phyloP scores from a whole-genome alignment of 35 echinoderm and acorn worm species.

The Acanthaster planci region DNA sequence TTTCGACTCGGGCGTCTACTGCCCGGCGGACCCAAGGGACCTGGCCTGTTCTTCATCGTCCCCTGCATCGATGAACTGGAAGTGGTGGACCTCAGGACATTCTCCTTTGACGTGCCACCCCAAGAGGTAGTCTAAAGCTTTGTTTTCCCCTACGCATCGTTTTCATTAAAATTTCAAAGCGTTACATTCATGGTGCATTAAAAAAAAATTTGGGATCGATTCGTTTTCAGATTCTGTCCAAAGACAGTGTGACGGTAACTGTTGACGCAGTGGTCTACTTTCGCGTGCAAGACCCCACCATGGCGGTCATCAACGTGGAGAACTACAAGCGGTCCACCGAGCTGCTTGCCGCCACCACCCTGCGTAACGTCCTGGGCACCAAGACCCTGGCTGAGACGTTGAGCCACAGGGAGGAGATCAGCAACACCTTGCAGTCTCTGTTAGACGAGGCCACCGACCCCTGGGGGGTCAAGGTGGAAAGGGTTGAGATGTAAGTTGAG shows the following conservation, averaged over 20 bases:
- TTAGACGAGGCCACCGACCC: conserved; percentile 29
- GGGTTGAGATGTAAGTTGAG: conserved; percentile 31
- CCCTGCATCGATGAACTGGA: conserved; percentile 70
- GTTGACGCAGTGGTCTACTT: conserved; percentile 43
- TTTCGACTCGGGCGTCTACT: conserved; percentile 83
- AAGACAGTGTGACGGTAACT: conserved; percentile 41
- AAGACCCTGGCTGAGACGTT: conserved; percentile 29
- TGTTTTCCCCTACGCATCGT: too few relatives aligned
- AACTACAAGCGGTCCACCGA: conserved; percentile 16
- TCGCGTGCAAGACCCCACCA: conserved; percentile 3
- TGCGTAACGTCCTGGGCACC: conserved; percentile 26
- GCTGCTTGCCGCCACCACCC: conserved; percentile 36
- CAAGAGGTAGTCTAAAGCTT: conserved; percentile 44
- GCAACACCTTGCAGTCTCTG: background rate
- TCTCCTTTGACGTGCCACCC: conserved; percentile 83
- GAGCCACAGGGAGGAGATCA: conserved; percentile 8
- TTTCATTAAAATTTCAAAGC: too few relatives aligned
- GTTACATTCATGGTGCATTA: too few relatives aligned
- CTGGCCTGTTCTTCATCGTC: conserved; percentile 63
- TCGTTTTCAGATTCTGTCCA: background rate
- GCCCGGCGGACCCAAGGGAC: conserved; percentile 83
- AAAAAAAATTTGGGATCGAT: too few relatives aligned
- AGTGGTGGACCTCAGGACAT: conserved; percentile 71
- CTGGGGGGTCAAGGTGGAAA: conserved; percentile 42
- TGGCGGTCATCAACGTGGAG: conserved; percentile 14